Conservation (phyloP, 2,113 vertebrate genomes). For the Speoplatyrhinus poulsoni region DNA sequence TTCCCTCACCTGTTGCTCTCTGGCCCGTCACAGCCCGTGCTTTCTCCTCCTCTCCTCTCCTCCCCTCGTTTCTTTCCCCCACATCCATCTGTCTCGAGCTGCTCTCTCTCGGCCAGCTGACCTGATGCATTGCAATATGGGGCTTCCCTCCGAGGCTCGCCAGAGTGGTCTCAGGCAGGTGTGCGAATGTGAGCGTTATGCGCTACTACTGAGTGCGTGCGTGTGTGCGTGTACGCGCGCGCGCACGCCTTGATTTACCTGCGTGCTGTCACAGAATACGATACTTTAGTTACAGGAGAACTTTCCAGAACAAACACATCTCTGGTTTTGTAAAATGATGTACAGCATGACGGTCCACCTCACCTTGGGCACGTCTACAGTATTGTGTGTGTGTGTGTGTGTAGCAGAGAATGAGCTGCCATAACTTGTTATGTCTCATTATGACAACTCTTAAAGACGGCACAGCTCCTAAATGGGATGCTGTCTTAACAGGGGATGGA, state of each 20-base stretch:
- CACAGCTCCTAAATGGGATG: slow-evolving; percentile 50
- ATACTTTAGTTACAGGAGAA: too few species aligned
- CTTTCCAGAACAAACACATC: too few species aligned
- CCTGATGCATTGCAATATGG: slow-evolving; percentile 43
- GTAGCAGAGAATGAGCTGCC: slow-evolving; percentile 61
- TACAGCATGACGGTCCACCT: too few species aligned
- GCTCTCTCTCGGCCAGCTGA: slow-evolving; percentile 46
- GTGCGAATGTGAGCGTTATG: slow-evolving; percentile 28
- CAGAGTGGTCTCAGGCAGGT: slow-evolving; percentile 58
- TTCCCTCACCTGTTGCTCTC: slow-evolving; percentile 54
- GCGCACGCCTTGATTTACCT: slow-evolving; percentile 5
- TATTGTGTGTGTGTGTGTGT: slow-evolving; percentile 35
- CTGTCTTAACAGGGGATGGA: slow-evolving; percentile 47
- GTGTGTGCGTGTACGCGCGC: background rate
- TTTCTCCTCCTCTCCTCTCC: background rate
- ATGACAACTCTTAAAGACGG: slow-evolving; percentile 54
- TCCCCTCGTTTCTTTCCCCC: slow-evolving; percentile 23
- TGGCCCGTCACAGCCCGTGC: slow-evolving; percentile 18
- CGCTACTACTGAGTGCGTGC: background rate
- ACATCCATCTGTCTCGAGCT: slow-evolving; percentile 54
- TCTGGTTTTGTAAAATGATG: too few species aligned
- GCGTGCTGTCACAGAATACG: background rate
- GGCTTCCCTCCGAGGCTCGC: slow-evolving; percentile 44
- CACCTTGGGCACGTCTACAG: too few species aligned
- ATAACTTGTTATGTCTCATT: slow-evolving; percentile 68